phyloP scores from a whole-genome alignment of 1,140 invertebrate species.

The Drosophila gunungcola region DNA sequence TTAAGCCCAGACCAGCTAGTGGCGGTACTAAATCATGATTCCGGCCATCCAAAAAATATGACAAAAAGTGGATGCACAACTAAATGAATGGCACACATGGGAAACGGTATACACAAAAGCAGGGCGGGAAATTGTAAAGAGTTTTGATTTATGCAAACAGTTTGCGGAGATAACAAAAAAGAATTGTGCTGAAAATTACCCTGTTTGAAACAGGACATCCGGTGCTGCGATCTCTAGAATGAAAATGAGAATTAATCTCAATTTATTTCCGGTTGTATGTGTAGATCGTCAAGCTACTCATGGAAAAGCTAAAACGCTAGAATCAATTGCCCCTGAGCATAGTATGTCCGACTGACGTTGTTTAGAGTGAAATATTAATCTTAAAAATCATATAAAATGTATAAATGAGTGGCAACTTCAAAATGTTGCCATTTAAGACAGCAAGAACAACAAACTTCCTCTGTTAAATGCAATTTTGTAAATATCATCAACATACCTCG shows the following conservation, averaged over 20 bases:
- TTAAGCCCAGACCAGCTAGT: conserved; percentile 56
- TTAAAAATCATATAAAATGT: no score
- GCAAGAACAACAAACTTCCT: no score
- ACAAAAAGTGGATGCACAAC: conserved; percentile 47
- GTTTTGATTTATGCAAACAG: conserved; percentile 77
- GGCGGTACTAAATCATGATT: conserved; percentile 70
- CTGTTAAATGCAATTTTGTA: no score
- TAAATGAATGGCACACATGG: conserved; percentile 75
- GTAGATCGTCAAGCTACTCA: neutral
- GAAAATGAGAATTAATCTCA: conserved; percentile 4
- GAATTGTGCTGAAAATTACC: conserved; percentile 29
- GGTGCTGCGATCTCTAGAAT: neutral
- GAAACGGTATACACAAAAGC: conserved; percentile 35
- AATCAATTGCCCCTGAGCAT: no score
- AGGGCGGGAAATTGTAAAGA: conserved; percentile 32
- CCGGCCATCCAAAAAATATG: conserved; percentile 25
- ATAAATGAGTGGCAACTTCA: no score
- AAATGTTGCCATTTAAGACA: no score
- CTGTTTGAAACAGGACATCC: conserved; percentile 22
- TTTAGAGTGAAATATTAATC: no score
- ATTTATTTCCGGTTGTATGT: conserved; percentile 6
- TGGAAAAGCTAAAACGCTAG: no score
- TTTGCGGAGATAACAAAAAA: conserved; percentile 34
- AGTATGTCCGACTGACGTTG: no score
- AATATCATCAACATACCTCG: no score